Base-by-base conservation (phyloP, 2,113 vertebrate genomes). In the Ophthalmolycus amberensis region DNA sequence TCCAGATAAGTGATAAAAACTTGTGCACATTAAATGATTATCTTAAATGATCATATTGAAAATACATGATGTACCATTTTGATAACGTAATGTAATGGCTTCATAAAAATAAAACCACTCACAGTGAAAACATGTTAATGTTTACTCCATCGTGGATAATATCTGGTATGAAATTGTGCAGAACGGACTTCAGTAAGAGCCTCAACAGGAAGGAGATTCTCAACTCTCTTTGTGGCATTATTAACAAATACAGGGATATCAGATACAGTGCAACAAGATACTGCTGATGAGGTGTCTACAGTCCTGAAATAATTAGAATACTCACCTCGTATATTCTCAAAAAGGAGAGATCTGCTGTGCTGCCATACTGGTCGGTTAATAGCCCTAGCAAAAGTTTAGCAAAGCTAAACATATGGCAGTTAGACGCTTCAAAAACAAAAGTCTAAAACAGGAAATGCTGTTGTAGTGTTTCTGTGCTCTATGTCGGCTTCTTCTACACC, bases 351-450 rank as follows among this genome's bases (percentile, higher is more conserved):
- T 42, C 9, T 58, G 37, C 48, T 58, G 10, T 44, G 20, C 25
- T 37, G 32, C 15, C 3, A 16, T 7, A 14, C 15, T 64, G 14
- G 32, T 16, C 15, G 9, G 5, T 6, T 27, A 40, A 18, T 5
- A 3, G 9, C 18, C 37, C 16, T 32, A 46, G 10, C 11, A 27
- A 59, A 50, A 25, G 46, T n/a, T 6, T 15, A 42, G 18, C 63
- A 54, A 46, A 65, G 50, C 73, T 37, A 42, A 85, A 83, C 38
- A 75, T 71, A 67, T 40, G n/a, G 58, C 62, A 76, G 56, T 58
- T 65, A 54, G 37, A 70, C 1, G 1, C n/a, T 58, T 56, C 3
- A 52, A 46, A 86, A 10, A 44, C 3, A 48, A 58, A 52, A 63
- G 16, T 46, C 7, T 29, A 10, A 14, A 77, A 75, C 29, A 20